A percentile compares a stretch with the other conserved stretches of the same genome.
Evolutionary conservation across 2,797 vertebrate genomes (phyloP).

Genomic region (Limosa lapponica): DNA sequence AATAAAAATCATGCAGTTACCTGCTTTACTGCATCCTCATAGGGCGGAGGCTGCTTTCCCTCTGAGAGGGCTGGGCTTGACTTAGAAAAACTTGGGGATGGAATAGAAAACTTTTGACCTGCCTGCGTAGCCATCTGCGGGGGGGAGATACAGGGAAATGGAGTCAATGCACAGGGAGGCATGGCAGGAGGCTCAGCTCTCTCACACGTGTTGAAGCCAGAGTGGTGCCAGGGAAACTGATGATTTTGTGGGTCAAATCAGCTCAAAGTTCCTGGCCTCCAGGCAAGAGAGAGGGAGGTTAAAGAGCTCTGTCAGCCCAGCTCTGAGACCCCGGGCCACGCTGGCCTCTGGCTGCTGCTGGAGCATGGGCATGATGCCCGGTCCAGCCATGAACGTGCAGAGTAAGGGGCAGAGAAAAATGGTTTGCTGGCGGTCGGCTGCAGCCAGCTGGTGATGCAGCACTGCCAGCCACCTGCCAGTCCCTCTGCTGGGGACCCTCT

Average conservation of each 20-base stretch:
- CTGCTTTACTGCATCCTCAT: constrained; percentile 97
- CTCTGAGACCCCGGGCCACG: not conserved
- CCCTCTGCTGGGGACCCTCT: not conserved
- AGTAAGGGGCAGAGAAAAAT: not conserved
- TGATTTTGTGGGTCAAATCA: not conserved
- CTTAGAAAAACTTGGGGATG: constrained; percentile 88
- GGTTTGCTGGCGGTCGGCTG: not conserved
- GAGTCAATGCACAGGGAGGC: not conserved
- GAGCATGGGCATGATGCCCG: not conserved
- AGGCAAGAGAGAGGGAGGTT: not conserved
- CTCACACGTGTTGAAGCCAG: not conserved
- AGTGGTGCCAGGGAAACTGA: not conserved
- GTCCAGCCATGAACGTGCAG: accelerated
- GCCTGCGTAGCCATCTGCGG: constrained; percentile 87
- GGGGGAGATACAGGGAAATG: constrained; percentile 76
- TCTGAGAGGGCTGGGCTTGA: constrained; percentile 86
- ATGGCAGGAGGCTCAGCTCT: accelerated
- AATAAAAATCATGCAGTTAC: constrained; percentile 76
- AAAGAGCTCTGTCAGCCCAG: not conserved
- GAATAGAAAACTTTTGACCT: constrained; percentile 88
- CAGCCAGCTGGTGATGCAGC: not conserved
- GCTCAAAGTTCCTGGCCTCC: not conserved
- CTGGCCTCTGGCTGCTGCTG: accelerated
- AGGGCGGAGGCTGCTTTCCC: constrained; percentile 92
- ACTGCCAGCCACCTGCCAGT: not conserved